Evolutionary conservation across 92 coral and sea anemone genomes (phyloP), one percentile per base, ranked within the genome.

Genomic region (Hydrozoanthus gracilis): DNA sequence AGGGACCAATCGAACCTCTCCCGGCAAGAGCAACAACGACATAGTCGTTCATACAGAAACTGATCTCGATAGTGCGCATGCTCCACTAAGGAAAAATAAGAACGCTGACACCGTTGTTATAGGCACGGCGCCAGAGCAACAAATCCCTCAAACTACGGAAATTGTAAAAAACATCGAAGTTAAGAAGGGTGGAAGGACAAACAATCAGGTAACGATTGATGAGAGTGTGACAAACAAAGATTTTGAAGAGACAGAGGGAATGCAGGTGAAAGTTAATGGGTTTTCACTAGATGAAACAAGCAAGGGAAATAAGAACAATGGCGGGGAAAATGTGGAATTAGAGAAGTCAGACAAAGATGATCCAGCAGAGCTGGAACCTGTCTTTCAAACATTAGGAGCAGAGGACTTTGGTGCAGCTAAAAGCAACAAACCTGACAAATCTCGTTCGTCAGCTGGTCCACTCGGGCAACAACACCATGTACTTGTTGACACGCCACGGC

Each of bases 11-110:
- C 12, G 47, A 65, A 13, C 15, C 9, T 2, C 55, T 4, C 58
- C 54, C 12, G 62, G 16, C 5, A 51, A 48, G 9, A 87, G 46
- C 5, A 61, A 78, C 5, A 61, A 78, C 9, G 62, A 64, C 58
- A 51, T 77, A 4, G 79, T 58, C 7, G 62, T 83, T n/a, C 89
- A 88, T 65, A 78, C 87, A 27, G 93, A 84, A 27, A 46, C 55
- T 16, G 86, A 84, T n/a, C 9, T 74, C 44, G 10, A 27, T 6
- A 55, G 13, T 17, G 7, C 18, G 15, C 20, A 39, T 13, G 14
- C n/a, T 79, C 73, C 0, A 18, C 61, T 15, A 8, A 20, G 73
- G 44, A 68, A 65, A 47, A 39, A 77, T 76, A 52, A 46, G 58
- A 44, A 64, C 8, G 73, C 16, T 17, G 74, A 12, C 8, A 80